These are phyloP conservation scores for Capitulum mitella DNA, from an alignment of 2,888 invertebrate species.

Conservation along the genomic window DNA sequence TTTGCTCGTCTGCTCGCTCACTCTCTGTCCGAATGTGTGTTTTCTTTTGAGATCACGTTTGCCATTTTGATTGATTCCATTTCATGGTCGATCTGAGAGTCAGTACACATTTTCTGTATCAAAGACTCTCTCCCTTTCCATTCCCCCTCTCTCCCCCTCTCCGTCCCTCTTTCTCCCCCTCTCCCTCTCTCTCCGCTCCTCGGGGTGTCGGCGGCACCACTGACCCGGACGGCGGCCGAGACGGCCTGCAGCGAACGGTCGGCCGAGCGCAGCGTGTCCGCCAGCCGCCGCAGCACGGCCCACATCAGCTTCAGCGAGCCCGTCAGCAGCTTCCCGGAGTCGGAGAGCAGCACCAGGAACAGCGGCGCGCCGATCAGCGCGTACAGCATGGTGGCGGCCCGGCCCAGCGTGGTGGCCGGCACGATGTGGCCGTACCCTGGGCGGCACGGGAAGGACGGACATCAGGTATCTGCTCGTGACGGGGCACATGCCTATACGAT, in stretches of 20 bases:
- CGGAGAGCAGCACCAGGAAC: constrained; percentile 85
- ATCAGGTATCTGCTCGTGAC: too few relatives aligned
- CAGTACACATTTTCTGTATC: too few relatives aligned
- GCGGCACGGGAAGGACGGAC: too few relatives aligned
- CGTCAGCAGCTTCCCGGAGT: constrained; percentile 90
- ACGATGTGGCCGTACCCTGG: constrained; percentile 96
- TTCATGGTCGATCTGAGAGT: too few relatives aligned
- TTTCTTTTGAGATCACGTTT: too few relatives aligned
- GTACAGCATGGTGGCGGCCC: constrained; percentile 82
- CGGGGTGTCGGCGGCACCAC: neutral
- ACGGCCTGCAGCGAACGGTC: neutral
- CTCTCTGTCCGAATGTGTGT: too few relatives aligned
- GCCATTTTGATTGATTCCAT: too few relatives aligned
- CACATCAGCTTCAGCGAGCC: constrained; percentile 81
- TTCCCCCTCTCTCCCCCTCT: too few relatives aligned
- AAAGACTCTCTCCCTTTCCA: too few relatives aligned
- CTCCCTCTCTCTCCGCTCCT: too few relatives aligned
- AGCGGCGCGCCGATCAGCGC: constrained; percentile 92
- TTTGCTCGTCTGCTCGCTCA: too few relatives aligned
- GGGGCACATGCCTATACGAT: neutral
- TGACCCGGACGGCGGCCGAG: neutral
- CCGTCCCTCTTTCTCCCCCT: too few relatives aligned
- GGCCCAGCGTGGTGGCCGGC: constrained; percentile 77
- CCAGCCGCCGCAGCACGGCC: constrained; percentile 48
- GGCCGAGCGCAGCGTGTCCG: neutral